These are phyloP conservation scores for Neofelis nebulosa DNA, from an alignment of 2,113 vertebrate species.

Conservation along the genomic window DNA sequence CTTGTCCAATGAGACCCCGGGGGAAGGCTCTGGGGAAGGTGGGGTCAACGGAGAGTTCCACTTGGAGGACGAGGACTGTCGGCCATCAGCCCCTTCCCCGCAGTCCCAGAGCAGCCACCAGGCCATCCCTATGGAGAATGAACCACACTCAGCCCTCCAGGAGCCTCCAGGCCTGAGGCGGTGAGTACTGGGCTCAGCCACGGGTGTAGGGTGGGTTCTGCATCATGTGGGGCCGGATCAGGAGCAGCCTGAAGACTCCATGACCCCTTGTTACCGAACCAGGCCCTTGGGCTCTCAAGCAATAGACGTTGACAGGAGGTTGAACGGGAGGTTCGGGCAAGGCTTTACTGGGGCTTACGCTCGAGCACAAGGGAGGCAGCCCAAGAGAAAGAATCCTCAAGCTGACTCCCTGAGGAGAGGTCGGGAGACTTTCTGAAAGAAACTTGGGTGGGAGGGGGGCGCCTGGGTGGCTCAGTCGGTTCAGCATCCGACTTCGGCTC, in stretches of 20 bases:
- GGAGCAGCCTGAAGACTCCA: not conserved
- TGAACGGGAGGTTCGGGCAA: not conserved
- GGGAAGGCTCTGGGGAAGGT: not conserved
- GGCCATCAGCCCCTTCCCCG: not conserved
- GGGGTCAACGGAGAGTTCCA: not conserved
- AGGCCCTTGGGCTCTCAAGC: not conserved
- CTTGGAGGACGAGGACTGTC: not conserved
- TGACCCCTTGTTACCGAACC: not conserved
- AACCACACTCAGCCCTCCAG: not conserved
- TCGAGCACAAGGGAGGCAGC: not conserved
- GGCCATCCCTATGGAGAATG: not conserved
- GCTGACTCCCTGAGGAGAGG: not conserved
- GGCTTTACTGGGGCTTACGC: not conserved
- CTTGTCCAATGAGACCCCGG: not conserved
- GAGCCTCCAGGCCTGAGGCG: not conserved
- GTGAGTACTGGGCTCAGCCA: not conserved
- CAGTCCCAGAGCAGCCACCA: not conserved
- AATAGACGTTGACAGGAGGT: not conserved
- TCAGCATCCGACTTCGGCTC: no score
- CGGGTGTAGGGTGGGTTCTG: fast-evolving
- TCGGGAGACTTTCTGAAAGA: not conserved
- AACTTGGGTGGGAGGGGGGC: not conserved
- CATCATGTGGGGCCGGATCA: not conserved
- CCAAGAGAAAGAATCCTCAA: not conserved
- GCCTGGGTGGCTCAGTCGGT: no score